phyloP scores from a whole-genome alignment of 2,113 vertebrate species.

The Candoia aspera region DNA sequence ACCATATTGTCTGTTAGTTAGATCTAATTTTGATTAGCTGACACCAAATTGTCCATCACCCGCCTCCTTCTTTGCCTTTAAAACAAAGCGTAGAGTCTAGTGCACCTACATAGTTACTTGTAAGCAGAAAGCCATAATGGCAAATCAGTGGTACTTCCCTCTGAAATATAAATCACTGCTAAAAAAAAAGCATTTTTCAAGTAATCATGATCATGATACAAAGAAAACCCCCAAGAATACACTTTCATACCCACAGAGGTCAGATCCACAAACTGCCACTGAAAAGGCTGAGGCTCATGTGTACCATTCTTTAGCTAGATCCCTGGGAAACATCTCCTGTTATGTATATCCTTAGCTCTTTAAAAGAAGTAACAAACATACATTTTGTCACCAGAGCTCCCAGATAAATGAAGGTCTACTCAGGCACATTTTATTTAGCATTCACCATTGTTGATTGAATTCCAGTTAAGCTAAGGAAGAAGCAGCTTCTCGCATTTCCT shows the following conservation, averaged over 20 bases:
- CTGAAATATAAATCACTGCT: neutral
- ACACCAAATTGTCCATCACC: neutral
- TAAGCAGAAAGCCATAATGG: neutral
- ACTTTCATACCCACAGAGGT: neutral
- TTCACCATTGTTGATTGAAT: slow-evolving; percentile 57
- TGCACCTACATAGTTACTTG: neutral
- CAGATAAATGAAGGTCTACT: slow-evolving; percentile 1
- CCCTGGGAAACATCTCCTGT: neutral
- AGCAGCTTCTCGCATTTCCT: slow-evolving; percentile 45
- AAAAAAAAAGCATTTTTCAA: neutral
- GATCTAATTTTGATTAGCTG: neutral
- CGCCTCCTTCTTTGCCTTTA: neutral
- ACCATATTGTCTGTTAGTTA: neutral
- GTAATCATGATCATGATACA: neutral
- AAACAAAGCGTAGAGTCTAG: neutral
- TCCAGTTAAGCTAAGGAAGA: slow-evolving; percentile 51
- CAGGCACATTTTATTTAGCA: neutral
- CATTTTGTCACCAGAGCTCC: neutral
- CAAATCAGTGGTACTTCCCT: neutral
- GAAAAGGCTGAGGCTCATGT: neutral
- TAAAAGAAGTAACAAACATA: slow-evolving; percentile 4
- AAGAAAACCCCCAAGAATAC: neutral
- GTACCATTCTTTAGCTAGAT: neutral
- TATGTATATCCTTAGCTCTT: neutral
- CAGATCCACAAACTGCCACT: neutral